Evolutionary conservation across 2,113 vertebrate species (phyloP).

Genomic region (Oncorhynchus mykiss): DNA sequence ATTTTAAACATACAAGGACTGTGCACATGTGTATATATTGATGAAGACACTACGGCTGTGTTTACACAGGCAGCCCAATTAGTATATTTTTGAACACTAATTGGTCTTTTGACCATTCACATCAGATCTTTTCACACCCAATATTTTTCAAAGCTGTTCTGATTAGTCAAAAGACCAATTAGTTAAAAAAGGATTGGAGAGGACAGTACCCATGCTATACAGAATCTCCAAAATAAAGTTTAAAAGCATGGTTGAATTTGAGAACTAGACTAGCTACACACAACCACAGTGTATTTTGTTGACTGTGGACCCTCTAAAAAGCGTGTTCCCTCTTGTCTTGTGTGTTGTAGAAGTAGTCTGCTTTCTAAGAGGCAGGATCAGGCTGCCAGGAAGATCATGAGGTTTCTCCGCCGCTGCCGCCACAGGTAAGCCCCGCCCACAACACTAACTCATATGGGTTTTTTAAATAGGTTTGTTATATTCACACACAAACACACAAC

Average conservation of each 20-base stretch:
- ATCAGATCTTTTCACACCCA: too few species aligned
- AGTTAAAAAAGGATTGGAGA: too few species aligned
- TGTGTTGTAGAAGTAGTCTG: conserved; percentile 87
- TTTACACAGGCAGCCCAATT: too few species aligned
- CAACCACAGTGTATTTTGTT: not conserved
- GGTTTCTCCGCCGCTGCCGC: conserved; percentile 96
- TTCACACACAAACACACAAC: not conserved
- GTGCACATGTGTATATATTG: too few species aligned
- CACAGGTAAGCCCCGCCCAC: conserved; percentile 83
- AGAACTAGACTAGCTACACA: not conserved
- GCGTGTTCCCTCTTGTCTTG: conserved; percentile 20
- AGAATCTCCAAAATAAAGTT: too few species aligned
- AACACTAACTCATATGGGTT: conserved; percentile 20
- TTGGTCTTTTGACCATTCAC: too few species aligned
- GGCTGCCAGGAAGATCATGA: conserved; percentile 99
- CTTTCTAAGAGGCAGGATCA: conserved; percentile 99
- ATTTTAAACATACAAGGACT: not conserved
- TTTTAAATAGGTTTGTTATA: not conserved
- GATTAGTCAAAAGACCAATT: too few species aligned
- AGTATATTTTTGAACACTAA: too few species aligned
- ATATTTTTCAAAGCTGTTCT: too few species aligned
- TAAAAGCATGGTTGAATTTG: too few species aligned
- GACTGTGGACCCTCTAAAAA: not conserved
- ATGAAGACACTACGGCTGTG: too few species aligned
- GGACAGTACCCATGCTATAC: too few species aligned